Evolutionary conservation across 2,797 vertebrate genomes (phyloP).

Genomic region (Girardinus metallicus): DNA sequence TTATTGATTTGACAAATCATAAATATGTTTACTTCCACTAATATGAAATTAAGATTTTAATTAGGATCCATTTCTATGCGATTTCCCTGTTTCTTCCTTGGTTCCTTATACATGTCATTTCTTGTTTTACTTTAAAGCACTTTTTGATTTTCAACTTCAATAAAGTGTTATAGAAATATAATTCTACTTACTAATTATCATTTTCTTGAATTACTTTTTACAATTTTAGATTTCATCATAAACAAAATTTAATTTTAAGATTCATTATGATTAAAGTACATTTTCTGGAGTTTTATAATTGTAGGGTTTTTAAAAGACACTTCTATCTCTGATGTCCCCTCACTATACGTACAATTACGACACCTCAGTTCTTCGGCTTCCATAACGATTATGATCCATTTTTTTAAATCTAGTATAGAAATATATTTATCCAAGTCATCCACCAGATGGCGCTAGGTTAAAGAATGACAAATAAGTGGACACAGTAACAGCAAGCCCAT

Average conservation of each 20-base stretch:
- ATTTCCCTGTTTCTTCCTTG: no score
- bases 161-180: neutral
- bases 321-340: neutral
- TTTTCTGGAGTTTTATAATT: neutral
- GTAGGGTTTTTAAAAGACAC: neutral
- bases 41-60: neutral
- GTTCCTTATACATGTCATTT: no score
- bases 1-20: neutral
- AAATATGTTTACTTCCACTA: neutral
- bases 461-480: neutral
- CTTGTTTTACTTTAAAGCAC: neutral
- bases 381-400: neutral
- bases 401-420: neutral
- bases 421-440: neutral
- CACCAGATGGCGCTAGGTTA: slow-evolving; percentile 51
- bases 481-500: slow-evolving; percentile 4
- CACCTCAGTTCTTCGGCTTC: neutral
- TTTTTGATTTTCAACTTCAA: neutral
- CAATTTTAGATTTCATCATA: neutral
- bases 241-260: neutral
- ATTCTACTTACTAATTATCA: neutral
- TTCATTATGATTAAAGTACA: neutral
- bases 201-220: neutral
- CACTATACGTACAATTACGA: neutral
- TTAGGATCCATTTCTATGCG: neutral